A percentile compares a stretch with the other conserved stretches of the same genome.
phyloP scores from a whole-genome alignment of 2,797 vertebrate species.

The Tadarida brasiliensis region DNA sequence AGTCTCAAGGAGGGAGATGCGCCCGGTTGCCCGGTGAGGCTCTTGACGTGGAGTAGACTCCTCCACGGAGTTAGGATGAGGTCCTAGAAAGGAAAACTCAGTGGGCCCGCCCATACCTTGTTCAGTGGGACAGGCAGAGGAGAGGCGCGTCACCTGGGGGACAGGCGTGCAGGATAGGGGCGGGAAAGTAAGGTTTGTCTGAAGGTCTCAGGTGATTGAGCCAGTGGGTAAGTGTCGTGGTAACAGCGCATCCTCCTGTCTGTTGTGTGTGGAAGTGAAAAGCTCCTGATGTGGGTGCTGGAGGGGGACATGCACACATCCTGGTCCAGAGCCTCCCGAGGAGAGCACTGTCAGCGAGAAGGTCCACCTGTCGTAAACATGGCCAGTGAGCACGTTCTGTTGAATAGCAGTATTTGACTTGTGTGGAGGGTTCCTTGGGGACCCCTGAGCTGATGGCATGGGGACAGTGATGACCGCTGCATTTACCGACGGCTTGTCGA shows the following conservation, averaged over 20 bases:
- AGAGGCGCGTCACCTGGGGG: background rate
- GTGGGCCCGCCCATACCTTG: background rate
- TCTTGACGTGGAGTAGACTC: background rate
- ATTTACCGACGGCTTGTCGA: background rate
- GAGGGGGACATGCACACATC: fast-evolving
- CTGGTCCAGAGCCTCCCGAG: background rate
- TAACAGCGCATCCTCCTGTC: background rate
- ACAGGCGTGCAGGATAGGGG: too few relatives aligned
- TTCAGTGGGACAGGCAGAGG: background rate
- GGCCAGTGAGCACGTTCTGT: fast-evolving
- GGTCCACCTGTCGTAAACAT: fast-evolving
- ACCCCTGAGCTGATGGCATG: background rate
- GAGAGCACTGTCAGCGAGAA: background rate
- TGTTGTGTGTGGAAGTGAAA: background rate
- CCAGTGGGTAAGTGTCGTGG: fast-evolving
- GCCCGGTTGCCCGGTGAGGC: too few relatives aligned
- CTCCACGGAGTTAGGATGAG: background rate
- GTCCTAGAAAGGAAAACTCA: background rate
- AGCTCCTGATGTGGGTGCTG: background rate
- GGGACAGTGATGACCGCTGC: background rate
- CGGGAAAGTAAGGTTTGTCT: background rate
- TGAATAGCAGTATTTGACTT: background rate
- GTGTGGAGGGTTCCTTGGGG: background rate
- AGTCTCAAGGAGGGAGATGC: background rate
- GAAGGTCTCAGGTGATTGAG: background rate